Conservation (phyloP, 1,140 invertebrate genomes). For the Zaprionus davidi region DNA sequence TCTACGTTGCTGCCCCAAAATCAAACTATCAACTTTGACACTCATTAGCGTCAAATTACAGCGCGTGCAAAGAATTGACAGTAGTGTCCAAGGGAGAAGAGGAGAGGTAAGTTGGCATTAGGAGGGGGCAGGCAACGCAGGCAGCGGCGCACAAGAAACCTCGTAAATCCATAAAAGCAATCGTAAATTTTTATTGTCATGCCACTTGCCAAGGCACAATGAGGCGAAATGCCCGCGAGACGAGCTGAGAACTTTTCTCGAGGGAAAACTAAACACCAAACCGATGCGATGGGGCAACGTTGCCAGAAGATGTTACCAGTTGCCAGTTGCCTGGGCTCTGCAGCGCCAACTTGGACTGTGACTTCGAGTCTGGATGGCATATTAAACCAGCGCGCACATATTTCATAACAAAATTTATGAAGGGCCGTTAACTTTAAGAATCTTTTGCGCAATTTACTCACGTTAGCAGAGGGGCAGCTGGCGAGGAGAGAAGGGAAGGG, state of each 20-base stretch:
- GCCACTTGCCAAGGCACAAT: slow-evolving; percentile 67
- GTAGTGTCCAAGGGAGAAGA: neutral
- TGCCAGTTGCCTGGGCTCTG: slow-evolving; percentile 18
- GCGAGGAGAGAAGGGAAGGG: neutral
- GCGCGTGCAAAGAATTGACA: slow-evolving; percentile 44
- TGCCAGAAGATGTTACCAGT: slow-evolving; percentile 50
- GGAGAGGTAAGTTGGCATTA: neutral
- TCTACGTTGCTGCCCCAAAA: slow-evolving; percentile 48
- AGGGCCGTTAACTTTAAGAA: slow-evolving; percentile 82
- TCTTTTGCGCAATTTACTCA: slow-evolving; percentile 77
- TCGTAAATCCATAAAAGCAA: slow-evolving; percentile 82
- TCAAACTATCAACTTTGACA: slow-evolving; percentile 78
- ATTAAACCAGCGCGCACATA: slow-evolving; percentile 77
- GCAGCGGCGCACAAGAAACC: slow-evolving; percentile 56
- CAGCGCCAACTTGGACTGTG: neutral
- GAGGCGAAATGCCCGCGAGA: slow-evolving; percentile 50
- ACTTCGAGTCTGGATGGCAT: slow-evolving; percentile 48
- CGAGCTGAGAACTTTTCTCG: slow-evolving; percentile 78
- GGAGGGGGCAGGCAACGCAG: neutral
- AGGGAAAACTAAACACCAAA: slow-evolving; percentile 65
- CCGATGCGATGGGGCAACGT: neutral
- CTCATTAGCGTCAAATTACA: slow-evolving; percentile 80
- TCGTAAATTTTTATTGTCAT: slow-evolving; percentile 82
- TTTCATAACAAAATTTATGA: slow-evolving; percentile 83
- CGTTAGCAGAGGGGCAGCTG: slow-evolving; percentile 7